Evolutionary conservation across 23 tunicate genomes (phyloP), one percentile per base, ranked within the genome.

Genomic region (Pegea sp.): DNA sequence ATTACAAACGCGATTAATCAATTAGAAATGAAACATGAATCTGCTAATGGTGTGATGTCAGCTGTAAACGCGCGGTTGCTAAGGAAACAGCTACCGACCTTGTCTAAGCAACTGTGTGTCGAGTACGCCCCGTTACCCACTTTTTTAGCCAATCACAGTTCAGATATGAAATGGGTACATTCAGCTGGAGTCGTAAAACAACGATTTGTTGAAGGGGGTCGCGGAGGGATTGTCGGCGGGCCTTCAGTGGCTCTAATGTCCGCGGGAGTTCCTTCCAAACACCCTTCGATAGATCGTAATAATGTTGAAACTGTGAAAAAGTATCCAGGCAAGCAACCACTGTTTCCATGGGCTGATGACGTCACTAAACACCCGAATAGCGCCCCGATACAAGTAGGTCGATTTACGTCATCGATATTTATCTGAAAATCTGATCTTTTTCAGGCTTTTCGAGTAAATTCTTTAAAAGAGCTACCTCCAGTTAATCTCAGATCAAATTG

Each of bases 21-120:
- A 5, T 68, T 72, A 1, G 95, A 84, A 58, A 25, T 84, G 22
- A 44, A 28, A 27, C 34, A 84, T 53, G 72, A 68, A 46, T 56
- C 68, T 49, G 95, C 95, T 18, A 52, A 61, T 32, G 95, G 95
- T 44, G 46, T 84, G 27, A 84, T 84, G 84, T 56, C 84, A 21
- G 95, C 95, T 11, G 75, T 84, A 18, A 72, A 72, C 20, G 84
- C 80, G 2, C 56, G 84, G 16, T 57, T 84, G 49, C 6, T 84
- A 3, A 48, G 81, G 16, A 61, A 68, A 48, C 69, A 73, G 32
- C 63, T 84, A 2, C 95, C 95, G 0, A 62, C 63, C 26, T 56
- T 84, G 49, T 71, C 44, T 16, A 80, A 71, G n/a, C 61, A 71
- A 44, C 34, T 61, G 63, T 60, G 71, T 24, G 69, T 80, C 11